phyloP scores from a whole-genome alignment of 37 sponge, comb jelly and placozoan species.

The Hormiphora californensis region DNA sequence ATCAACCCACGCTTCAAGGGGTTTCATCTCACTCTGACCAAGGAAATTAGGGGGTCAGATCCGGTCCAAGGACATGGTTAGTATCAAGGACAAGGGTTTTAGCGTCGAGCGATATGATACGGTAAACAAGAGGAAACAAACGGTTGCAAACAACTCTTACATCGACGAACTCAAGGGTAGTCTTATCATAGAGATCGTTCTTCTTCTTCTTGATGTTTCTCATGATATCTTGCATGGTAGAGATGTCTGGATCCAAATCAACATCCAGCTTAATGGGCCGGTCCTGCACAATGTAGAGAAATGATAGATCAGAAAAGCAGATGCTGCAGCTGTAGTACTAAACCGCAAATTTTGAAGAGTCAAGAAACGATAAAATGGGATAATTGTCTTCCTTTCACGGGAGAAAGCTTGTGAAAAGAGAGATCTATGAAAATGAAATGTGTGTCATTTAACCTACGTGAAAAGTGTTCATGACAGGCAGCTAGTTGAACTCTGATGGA shows the following conservation, averaged over 20 bases:
- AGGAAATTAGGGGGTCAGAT: neutral
- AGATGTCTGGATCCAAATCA: neutral
- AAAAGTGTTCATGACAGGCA: no score
- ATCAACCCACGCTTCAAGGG: slow-evolving; percentile 9
- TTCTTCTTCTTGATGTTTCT: slow-evolving; percentile 41
- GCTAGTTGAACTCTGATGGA: no score
- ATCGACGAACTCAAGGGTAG: slow-evolving; percentile 19
- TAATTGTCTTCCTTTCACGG: no score
- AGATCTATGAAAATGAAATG: no score
- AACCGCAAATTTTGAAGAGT: no score
- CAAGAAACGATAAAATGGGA: no score
- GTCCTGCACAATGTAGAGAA: no score
- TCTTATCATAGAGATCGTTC: slow-evolving; percentile 50
- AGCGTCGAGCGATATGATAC: neutral
- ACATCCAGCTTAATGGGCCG: neutral
- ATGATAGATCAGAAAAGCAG: no score
- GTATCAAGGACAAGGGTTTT: neutral
- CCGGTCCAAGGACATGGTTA: neutral
- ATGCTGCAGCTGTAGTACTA: no score
- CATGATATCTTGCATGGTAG: slow-evolving; percentile 20
- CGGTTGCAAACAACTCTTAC: no score
- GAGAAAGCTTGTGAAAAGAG: no score
- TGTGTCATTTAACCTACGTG: no score
- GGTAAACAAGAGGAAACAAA: neutral
- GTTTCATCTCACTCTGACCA: neutral